Evolutionary conservation across 2,113 vertebrate species (phyloP).

Genomic region (Limnothrissa miodon): DNA sequence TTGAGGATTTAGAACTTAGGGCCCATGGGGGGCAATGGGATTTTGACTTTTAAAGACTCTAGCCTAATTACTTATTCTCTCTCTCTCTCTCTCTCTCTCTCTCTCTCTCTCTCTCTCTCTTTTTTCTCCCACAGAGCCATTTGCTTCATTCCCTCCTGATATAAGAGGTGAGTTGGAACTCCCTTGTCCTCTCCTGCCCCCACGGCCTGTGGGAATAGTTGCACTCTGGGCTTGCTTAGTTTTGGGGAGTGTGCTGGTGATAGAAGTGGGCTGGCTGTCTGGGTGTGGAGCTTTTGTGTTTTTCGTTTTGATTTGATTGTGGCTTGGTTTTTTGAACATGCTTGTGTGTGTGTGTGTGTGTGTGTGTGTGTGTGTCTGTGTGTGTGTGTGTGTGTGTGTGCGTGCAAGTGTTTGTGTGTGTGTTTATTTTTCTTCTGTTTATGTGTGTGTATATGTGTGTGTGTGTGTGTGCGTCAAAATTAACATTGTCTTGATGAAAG

Average conservation of each 20-base stretch:
- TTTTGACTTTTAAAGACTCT: no score
- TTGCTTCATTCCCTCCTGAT: conserved; percentile 86
- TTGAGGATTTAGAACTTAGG: no score
- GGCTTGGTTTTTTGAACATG: neutral
- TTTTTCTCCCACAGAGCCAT: conserved; percentile 77
- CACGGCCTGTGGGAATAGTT: conserved; percentile 59
- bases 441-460: neutral
- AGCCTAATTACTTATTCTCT: neutral
- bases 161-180: conserved; percentile 70
- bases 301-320: neutral
- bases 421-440: neutral
- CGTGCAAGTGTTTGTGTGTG: no score
- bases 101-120: neutral
- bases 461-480: neutral
- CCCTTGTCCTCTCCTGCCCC: conserved; percentile 36
- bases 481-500: conserved; percentile 17
- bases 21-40: no score
- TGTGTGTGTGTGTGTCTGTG: neutral
- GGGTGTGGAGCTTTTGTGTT: neutral
- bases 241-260: neutral
- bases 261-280: neutral
- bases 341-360: neutral
- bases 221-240: conserved; percentile 59
- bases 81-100: conserved; percentile 28
- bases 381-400: neutral